phyloP scores from a whole-genome alignment of 2,113 vertebrate genomes.

The Propithecus coquereli region DNA sequence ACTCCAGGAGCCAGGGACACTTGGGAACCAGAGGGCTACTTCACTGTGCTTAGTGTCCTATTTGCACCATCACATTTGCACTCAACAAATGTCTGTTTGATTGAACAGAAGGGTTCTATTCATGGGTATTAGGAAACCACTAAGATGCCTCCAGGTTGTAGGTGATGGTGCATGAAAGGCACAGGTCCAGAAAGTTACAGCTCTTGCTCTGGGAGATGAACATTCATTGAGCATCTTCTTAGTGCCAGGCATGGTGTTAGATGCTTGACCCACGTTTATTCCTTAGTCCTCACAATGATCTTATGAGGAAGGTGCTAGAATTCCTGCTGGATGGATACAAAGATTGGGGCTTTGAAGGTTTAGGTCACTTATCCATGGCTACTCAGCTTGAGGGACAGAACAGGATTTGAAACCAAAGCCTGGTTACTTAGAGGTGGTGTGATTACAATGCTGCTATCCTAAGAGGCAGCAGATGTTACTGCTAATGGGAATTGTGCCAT shows the following conservation, averaged over 20 bases:
- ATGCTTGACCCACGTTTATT: not conserved
- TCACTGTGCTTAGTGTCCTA: not conserved
- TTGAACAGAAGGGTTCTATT: not conserved
- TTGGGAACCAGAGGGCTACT: not conserved
- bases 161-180: not conserved
- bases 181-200: not conserved
- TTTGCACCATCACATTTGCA: not conserved
- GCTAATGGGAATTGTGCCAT: not conserved
- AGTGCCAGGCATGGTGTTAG: not conserved
- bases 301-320: not conserved
- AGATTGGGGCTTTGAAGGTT: not conserved
- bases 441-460: not conserved
- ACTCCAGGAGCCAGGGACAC: not conserved
- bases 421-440: not conserved
- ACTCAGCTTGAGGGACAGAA: not conserved
- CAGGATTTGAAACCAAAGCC: not conserved
- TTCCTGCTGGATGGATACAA: not conserved
- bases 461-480: not conserved
- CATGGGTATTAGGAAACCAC: not conserved
- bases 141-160: not conserved
- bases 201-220: not conserved
- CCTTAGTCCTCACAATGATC: not conserved
- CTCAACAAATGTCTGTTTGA: not conserved
- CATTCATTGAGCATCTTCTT: not conserved
- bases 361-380: not conserved